Percentiles rank a stretch among this genome's conserved stretches.
Evolutionary conservation across 2,888 invertebrate species (phyloP).

Genomic region (Selenia dentaria): DNA sequence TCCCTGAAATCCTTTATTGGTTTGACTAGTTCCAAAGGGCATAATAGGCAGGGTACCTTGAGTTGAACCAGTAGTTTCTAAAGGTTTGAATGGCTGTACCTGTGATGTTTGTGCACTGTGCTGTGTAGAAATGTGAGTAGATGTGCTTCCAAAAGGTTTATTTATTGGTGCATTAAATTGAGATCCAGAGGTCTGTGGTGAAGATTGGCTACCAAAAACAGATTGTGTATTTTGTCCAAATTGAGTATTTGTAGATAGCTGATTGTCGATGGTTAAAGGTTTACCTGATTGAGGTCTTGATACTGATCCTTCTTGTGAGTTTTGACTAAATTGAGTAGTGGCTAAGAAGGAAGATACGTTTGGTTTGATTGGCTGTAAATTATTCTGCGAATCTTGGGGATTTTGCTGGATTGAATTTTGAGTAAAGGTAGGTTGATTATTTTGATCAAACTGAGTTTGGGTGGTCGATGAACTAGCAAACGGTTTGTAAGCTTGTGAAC

Average conservation of each 20-base stretch:
- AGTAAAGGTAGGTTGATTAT: slow-evolving; percentile 13
- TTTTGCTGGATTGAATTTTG: slow-evolving; percentile 26
- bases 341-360: not conserved
- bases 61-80: slow-evolving; percentile 8
- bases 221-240: slow-evolving; percentile 20
- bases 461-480: slow-evolving; percentile 12
- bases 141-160: slow-evolving; percentile 2
- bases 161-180: slow-evolving; percentile 1
- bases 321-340: slow-evolving; percentile 23
- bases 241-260: slow-evolving; percentile 3
- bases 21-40: slow-evolving; percentile 10
- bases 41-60: slow-evolving; percentile 4
- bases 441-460: slow-evolving; percentile 33
- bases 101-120: slow-evolving; percentile 5
- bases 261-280: slow-evolving; percentile 21
- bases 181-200: not conserved
- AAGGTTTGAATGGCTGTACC: slow-evolving; percentile 10
- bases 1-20: slow-evolving; percentile 11
- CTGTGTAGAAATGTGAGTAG: slow-evolving; percentile 6
- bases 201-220: not conserved
- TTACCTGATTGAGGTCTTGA: slow-evolving; percentile 19
- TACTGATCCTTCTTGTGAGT: not conserved
- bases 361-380: slow-evolving; percentile 17
- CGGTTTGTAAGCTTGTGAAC: slow-evolving; percentile 18
- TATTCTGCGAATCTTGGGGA: slow-evolving; percentile 14